phyloP scores from a whole-genome alignment of 2,888 invertebrate species.

The Chalcis sispes region DNA sequence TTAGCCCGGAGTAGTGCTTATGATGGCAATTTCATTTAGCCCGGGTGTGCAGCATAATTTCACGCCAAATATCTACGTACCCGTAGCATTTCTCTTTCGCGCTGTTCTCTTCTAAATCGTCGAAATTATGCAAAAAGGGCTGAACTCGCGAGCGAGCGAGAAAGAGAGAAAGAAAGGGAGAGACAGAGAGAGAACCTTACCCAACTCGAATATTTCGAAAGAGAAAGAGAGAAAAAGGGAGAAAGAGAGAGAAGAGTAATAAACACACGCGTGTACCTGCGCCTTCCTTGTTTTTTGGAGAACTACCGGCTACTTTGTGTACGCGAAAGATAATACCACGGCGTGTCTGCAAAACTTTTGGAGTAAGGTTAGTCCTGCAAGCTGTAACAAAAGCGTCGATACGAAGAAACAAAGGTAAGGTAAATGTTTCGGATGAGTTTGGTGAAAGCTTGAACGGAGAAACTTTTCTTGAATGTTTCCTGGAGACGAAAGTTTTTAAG shows the following conservation, averaged over 20 bases:
- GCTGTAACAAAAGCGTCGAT: no score
- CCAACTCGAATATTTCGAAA: not conserved
- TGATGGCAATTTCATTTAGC: constrained; percentile 46
- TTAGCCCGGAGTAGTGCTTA: constrained; percentile 48
- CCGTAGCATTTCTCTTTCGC: not conserved
- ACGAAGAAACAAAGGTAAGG: no score
- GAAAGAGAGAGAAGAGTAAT: not conserved
- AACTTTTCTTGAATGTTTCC: no score
- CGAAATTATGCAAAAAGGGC: constrained; percentile 48
- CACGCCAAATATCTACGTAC: constrained; percentile 27
- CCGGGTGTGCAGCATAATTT: constrained; percentile 24
- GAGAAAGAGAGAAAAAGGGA: not conserved
- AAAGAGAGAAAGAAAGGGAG: constrained; percentile 10
- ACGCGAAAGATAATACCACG: no score
- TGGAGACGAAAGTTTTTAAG: no score
- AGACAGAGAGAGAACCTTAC: not conserved
- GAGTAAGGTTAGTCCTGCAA: no score
- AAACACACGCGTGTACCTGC: constrained; percentile 15
- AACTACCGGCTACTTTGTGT: no score
- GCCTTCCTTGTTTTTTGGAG: no score
- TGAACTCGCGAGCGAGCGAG: not conserved
- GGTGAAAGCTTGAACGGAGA: no score
- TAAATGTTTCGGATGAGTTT: no score
- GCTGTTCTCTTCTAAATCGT: constrained; percentile 39
- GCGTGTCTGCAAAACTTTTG: no score